A percentile compares a stretch with the other conserved stretches of the same genome.
phyloP scores from a whole-genome alignment of 2,888 invertebrate species.

The Spicauda simplicius region DNA sequence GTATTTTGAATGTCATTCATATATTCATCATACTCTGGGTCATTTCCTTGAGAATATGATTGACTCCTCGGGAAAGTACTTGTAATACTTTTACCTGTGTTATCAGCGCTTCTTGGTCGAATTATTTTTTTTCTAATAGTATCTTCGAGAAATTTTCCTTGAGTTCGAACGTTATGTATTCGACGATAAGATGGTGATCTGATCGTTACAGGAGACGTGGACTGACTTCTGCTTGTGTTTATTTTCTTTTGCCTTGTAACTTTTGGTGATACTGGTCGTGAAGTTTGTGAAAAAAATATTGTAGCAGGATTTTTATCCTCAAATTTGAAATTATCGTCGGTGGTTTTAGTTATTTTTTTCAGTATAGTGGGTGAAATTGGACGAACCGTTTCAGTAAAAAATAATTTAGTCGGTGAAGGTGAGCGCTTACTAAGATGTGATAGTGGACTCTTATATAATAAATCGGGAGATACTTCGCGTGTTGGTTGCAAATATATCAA shows the following conservation, averaged over 20 bases:
- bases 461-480: conserved; percentile 66
- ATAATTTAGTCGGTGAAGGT: conserved; percentile 63
- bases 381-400: conserved; percentile 69
- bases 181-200: conserved; percentile 88
- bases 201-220: conserved; percentile 84
- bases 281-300: conserved; percentile 71
- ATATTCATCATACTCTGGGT: conserved; percentile 88
- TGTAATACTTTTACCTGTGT: conserved; percentile 47
- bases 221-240: conserved; percentile 68
- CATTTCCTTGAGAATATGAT: conserved; percentile 68
- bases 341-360: conserved; percentile 46
- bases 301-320: conserved; percentile 57
- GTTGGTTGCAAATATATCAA: conserved; percentile 67
- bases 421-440: conserved; percentile 47
- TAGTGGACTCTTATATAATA: conserved; percentile 50
- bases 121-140: conserved; percentile 67
- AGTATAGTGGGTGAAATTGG: conserved; percentile 62
- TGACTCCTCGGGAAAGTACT: conserved; percentile 67
- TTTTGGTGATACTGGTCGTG: conserved; percentile 73
- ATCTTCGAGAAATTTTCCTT: conserved; percentile 64
- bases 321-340: conserved; percentile 43
- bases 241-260: conserved; percentile 52
- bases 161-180: conserved; percentile 82
- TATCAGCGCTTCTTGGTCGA: conserved; percentile 88
- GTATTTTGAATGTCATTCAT: conserved; percentile 87